A percentile compares a stretch with the other conserved stretches of the same genome.
Conservation (phyloP, 2,888 invertebrate species). For the Diabrotica balteata region DNA sequence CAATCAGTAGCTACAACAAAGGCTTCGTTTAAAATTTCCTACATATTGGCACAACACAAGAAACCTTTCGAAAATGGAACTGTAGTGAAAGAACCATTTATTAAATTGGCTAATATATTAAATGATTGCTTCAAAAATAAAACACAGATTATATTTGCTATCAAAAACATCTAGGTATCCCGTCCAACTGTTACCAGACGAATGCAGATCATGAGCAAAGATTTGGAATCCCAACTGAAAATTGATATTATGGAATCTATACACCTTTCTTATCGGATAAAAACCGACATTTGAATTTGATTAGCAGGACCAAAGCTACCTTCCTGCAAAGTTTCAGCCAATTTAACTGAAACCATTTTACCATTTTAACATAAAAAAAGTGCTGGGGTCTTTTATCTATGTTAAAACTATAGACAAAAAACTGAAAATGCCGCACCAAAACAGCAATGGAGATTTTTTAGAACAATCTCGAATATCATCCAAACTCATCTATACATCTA, state of each 20-base stretch:
- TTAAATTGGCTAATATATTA: not conserved
- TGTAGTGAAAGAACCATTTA: not conserved
- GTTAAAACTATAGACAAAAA: too few relatives aligned
- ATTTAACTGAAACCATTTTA: too few relatives aligned
- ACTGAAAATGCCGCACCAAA: too few relatives aligned
- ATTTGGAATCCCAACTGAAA: not conserved
- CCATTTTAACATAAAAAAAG: too few relatives aligned
- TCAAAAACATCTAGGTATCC: not conserved
- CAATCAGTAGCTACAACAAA: slow-evolving; percentile 2
- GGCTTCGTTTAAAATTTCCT: not conserved
- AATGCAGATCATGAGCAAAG: not conserved
- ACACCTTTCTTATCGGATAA: not conserved
- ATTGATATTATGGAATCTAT: not conserved
- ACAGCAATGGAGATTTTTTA: too few relatives aligned
- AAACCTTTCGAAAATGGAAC: not conserved
- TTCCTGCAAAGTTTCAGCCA: too few relatives aligned
- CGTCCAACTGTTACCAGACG: not conserved
- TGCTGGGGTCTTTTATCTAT: too few relatives aligned
- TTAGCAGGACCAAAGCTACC: too few relatives aligned
- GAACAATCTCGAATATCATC: too few relatives aligned
- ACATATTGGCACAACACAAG: slow-evolving; percentile 1
- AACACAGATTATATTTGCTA: not conserved
- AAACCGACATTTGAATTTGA: too few relatives aligned
- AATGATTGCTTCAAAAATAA: not conserved
- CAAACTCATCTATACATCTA: too few relatives aligned